Conservation (phyloP, 1,140 invertebrate species). For the Akabosia matsudoensis region DNA sequence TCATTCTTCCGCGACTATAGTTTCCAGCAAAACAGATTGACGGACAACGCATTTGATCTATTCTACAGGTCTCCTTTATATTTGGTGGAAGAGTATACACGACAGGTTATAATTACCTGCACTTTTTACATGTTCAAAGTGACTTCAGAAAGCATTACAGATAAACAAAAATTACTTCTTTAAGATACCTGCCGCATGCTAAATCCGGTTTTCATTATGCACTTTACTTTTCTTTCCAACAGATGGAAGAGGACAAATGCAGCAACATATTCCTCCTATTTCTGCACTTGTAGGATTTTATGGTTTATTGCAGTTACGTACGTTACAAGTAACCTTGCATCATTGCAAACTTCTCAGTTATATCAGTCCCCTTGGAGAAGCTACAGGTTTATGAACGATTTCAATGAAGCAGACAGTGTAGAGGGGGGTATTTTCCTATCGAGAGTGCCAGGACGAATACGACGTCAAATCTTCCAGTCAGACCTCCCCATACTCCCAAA, state of each 20-base stretch:
- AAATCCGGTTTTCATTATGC: background rate
- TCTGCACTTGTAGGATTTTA: no score
- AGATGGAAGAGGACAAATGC: background rate
- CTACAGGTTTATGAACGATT: background rate
- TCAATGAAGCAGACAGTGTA: background rate
- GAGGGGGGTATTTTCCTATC: background rate
- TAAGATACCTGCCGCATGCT: background rate
- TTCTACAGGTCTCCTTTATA: no score
- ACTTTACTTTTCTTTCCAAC: background rate
- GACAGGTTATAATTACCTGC: no score
- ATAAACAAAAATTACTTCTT: background rate
- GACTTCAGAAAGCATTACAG: background rate
- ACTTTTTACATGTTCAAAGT: no score
- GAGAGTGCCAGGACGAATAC: background rate
- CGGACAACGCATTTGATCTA: no score
- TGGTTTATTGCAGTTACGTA: background rate
- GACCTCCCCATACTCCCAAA: conserved; percentile 46
- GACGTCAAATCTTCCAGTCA: background rate
- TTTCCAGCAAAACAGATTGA: no score
- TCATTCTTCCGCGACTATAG: no score
- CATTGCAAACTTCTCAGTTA: background rate
- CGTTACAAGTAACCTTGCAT: background rate
- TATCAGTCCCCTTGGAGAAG: background rate
- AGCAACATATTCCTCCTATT: no score
- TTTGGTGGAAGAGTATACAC: no score